Evolutionary conservation across 2,797 vertebrate species (phyloP).

Genomic region (Buphagus erythrorhynchus): DNA sequence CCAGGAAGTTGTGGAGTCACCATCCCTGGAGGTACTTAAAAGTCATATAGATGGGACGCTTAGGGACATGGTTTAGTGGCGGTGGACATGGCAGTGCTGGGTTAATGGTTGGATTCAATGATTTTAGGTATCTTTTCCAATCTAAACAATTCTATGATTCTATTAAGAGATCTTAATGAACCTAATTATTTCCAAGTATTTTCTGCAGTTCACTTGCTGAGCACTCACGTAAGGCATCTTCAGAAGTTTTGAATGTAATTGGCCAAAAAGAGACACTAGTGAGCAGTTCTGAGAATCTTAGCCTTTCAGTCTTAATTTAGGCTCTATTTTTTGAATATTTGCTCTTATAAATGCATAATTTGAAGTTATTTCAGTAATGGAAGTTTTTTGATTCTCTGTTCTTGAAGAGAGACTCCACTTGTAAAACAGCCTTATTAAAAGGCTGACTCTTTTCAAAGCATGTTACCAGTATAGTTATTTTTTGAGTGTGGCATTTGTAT

Average conservation of each 20-base stretch:
- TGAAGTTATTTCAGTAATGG: neutral
- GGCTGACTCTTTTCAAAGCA: neutral
- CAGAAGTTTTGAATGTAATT: neutral
- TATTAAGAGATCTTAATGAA: neutral
- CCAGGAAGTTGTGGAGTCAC: neutral
- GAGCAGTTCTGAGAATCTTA: neutral
- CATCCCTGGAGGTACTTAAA: neutral
- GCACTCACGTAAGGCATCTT: neutral
- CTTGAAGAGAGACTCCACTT: neutral
- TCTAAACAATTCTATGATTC: neutral
- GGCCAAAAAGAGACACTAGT: neutral
- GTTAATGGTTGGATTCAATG: neutral
- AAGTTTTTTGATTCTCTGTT: neutral
- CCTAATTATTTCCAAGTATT: neutral
- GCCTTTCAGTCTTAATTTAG: neutral
- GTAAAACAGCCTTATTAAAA: neutral
- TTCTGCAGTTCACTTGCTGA: neutral
- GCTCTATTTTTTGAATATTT: neutral
- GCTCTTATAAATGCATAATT: neutral
- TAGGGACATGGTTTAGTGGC: neutral
- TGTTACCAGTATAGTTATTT: neutral
- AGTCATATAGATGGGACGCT: accelerated
- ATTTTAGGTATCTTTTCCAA: neutral
- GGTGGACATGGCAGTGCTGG: neutral
- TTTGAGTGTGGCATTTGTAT: neutral